A percentile compares a stretch with the other conserved stretches of the same genome.
Conservation (phyloP, 1,140 invertebrate genomes). For the Muscidifurax raptorellus region DNA sequence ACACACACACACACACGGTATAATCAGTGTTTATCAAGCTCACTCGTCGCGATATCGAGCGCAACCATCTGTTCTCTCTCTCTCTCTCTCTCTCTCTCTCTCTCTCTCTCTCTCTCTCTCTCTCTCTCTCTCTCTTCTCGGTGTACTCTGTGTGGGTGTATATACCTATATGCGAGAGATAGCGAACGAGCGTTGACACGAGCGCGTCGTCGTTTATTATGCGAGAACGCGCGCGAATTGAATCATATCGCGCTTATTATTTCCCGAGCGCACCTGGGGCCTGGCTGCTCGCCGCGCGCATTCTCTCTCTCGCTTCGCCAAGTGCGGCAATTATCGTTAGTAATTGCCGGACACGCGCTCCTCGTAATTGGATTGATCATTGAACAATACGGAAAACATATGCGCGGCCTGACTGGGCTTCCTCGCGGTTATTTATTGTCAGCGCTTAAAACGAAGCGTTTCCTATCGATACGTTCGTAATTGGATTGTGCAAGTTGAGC, state of each 20-base stretch:
- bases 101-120: background rate
- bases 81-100: no score
- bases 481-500: background rate
- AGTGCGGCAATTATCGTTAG: background rate
- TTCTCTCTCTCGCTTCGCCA: background rate
- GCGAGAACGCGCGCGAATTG: constrained; percentile 1
- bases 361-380: constrained; percentile 11
- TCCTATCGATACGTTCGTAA: background rate
- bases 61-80: background rate
- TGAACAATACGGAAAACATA: background rate
- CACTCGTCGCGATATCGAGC: constrained; percentile 43
- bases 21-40: constrained; percentile 67
- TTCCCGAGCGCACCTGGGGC: background rate
- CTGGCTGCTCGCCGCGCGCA: background rate
- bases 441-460: background rate
- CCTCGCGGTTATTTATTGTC: background rate
- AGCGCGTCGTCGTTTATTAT: background rate
- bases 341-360: background rate
- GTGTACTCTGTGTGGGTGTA: background rate
- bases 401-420: background rate
- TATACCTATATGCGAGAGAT: background rate
- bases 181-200: background rate
- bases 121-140: background rate
- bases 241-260: background rate
- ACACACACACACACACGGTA: background rate